These are phyloP conservation scores for Synergus japonicus DNA, from an alignment of 2,888 invertebrate species.

Conservation along the genomic window DNA sequence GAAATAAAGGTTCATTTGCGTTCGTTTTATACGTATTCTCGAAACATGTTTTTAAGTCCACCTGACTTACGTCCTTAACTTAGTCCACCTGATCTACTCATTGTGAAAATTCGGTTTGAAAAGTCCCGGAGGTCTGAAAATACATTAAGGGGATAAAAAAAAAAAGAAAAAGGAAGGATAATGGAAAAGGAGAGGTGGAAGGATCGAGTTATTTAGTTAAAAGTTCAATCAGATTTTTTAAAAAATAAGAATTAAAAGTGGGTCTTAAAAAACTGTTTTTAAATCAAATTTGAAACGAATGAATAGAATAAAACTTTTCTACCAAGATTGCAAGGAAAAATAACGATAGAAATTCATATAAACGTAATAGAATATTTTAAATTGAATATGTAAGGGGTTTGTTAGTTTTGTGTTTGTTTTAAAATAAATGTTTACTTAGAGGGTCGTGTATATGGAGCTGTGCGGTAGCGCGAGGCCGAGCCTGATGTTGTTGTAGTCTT, in stretches of 20 bases:
- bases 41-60: slow-evolving; percentile 29
- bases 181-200: slow-evolving; percentile 27
- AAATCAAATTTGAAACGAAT: background rate
- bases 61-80: background rate
- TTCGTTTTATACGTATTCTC: slow-evolving; percentile 4
- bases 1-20: background rate
- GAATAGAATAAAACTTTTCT: background rate
- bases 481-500: slow-evolving; percentile 79
- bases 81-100: background rate
- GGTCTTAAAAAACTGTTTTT: background rate
- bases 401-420: slow-evolving; percentile 37
- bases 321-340: slow-evolving; percentile 15
- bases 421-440: slow-evolving; percentile 77
- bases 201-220: background rate
- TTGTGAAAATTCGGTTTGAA: slow-evolving; percentile 28
- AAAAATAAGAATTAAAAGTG: background rate
- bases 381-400: slow-evolving; percentile 45
- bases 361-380: slow-evolving; percentile 43
- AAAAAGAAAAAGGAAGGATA: slow-evolving; percentile 28
- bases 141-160: slow-evolving; percentile 43
- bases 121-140: slow-evolving; percentile 40
- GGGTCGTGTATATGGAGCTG: slow-evolving; percentile 81
- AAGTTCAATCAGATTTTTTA: background rate
- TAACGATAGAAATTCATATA: background rate
- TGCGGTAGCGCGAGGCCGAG: slow-evolving; percentile 80